phyloP scores from a whole-genome alignment of 2,113 vertebrate genomes.

The Tychaedon coryphoeus region DNA sequence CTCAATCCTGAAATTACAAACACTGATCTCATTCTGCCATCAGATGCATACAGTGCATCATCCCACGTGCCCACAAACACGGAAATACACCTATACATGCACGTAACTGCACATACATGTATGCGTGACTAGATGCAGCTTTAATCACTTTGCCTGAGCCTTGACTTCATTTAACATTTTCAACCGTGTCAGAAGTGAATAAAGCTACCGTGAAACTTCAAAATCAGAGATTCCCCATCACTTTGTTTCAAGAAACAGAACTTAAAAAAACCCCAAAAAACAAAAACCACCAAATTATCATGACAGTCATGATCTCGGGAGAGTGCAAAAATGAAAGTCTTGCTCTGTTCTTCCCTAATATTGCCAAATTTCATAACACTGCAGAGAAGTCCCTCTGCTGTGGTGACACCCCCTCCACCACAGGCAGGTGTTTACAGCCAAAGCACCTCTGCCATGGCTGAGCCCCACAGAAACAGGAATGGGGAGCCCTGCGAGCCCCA shows the following conservation, averaged over 20 bases:
- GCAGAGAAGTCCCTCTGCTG: background rate
- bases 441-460: fast-evolving
- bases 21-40: background rate
- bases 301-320: fast-evolving
- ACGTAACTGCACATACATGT: background rate
- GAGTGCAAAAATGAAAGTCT: background rate
- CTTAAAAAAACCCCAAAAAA: too few relatives aligned
- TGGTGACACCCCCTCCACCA: too few relatives aligned
- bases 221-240: background rate
- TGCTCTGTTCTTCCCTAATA: background rate
- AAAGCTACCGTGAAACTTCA: background rate
- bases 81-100: fast-evolving
- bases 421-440: background rate
- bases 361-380: fast-evolving
- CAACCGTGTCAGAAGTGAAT: fast-evolving
- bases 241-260: fast-evolving
- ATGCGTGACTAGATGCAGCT: background rate
- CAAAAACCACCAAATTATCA: background rate
- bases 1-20: background rate
- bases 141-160: background rate
- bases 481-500: background rate
- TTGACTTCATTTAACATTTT: background rate
- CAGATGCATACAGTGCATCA: background rate
- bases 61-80: fast-evolving
- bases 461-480: background rate